These are phyloP conservation scores for Scrobipalpa atriplicella DNA, from an alignment of 2,888 invertebrate genomes.

Conservation along the genomic window DNA sequence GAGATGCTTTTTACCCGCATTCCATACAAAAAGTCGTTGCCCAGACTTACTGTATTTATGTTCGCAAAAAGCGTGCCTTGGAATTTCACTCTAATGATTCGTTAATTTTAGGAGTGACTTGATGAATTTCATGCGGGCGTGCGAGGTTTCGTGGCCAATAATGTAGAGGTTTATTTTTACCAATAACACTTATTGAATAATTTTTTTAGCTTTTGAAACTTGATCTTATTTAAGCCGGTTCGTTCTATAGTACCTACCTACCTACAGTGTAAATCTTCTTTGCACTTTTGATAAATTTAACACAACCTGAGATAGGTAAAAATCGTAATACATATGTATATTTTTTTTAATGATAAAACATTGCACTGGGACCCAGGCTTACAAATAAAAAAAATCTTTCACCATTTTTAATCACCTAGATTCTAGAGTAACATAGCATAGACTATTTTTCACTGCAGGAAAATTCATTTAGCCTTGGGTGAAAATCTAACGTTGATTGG, in stretches of 20 bases:
- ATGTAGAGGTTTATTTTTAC: background rate
- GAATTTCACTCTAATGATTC: conserved; percentile 75
- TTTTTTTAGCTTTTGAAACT: background rate
- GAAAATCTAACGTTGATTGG: too few species aligned
- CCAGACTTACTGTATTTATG: conserved; percentile 66
- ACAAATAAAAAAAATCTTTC: too few species aligned
- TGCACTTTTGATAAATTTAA: background rate
- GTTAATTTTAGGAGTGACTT: conserved; percentile 68
- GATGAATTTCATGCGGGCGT: conserved; percentile 65
- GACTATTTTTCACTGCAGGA: background rate
- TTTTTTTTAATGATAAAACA: too few species aligned
- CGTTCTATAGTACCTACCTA: background rate
- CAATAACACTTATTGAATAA: background rate
- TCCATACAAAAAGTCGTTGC: conserved; percentile 74
- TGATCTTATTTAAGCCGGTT: conserved; percentile 1
- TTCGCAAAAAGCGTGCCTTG: conserved; percentile 67
- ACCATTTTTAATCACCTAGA: too few species aligned
- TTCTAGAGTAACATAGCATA: too few species aligned
- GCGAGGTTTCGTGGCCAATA: conserved; percentile 52
- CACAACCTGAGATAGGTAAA: too few species aligned
- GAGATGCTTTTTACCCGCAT: conserved; percentile 72
- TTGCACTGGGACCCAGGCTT: too few species aligned
- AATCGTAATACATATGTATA: too few species aligned
- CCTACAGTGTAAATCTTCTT: background rate
- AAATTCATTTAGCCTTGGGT: background rate